A percentile compares a stretch with the other conserved stretches of the same genome.
Conservation (phyloP, 2,888 invertebrate species). For the Cyrtodaria siliqua region DNA sequence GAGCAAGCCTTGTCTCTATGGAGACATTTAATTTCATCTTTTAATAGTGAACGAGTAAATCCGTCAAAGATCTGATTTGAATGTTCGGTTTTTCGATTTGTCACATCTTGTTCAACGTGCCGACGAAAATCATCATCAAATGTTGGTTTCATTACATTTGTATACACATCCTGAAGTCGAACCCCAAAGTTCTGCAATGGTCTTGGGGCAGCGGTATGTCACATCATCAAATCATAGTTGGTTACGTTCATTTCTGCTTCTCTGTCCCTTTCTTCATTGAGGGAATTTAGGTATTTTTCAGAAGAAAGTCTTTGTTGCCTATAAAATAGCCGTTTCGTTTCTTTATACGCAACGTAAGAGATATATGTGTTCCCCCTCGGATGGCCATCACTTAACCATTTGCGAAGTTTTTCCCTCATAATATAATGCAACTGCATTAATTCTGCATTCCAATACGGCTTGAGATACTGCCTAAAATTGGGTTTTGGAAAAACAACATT, state of each 20-base stretch:
- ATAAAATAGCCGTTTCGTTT: conserved; percentile 4
- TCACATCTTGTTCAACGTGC: too few species aligned
- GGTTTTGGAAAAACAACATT: not conserved
- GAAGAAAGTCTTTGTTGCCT: not conserved
- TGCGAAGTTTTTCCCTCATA: not conserved
- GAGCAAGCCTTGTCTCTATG: not conserved
- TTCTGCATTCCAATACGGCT: too few species aligned
- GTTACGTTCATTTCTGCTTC: conserved; percentile 1
- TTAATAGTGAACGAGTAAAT: not conserved
- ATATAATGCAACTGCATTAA: not conserved
- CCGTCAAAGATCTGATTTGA: too few species aligned
- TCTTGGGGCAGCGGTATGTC: too few species aligned
- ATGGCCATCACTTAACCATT: conserved; percentile 4
- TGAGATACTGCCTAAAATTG: not conserved
- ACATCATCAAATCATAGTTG: not conserved
- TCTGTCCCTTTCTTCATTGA: conserved; percentile 9
- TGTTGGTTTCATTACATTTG: too few species aligned
- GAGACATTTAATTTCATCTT: not conserved
- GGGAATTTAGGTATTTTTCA: not conserved
- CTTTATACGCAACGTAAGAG: not conserved
- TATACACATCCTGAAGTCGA: too few species aligned
- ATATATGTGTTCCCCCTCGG: not conserved
- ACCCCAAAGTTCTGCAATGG: too few species aligned
- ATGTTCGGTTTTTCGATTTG: too few species aligned
- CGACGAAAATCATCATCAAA: too few species aligned